Evolutionary conservation across 2,888 invertebrate genomes (phyloP).

Genomic region (Micropterix aruncella): DNA sequence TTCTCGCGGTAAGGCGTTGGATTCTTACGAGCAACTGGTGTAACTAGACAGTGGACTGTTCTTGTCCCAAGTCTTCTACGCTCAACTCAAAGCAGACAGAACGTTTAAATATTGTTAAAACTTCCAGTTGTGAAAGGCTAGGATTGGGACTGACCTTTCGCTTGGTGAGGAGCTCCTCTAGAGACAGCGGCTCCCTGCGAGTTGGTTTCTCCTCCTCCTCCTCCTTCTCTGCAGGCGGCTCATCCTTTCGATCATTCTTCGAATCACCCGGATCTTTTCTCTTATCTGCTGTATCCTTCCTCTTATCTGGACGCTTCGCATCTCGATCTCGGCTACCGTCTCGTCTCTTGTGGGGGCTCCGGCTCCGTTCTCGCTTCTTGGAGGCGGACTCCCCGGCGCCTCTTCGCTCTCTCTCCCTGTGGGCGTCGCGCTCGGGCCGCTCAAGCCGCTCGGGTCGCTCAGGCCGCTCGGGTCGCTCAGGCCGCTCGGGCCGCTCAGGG

Average conservation of each 20-base stretch:
- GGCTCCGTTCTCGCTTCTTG: slow-evolving; percentile 14
- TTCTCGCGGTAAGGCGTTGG: no score
- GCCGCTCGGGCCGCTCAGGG: slow-evolving; percentile 24
- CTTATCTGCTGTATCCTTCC: slow-evolving; percentile 23
- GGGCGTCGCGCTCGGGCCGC: slow-evolving; percentile 24
- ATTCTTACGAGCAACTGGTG: no score
- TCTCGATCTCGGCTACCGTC: slow-evolving; percentile 19
- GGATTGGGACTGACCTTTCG: no score
- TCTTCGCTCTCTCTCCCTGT: slow-evolving; percentile 16
- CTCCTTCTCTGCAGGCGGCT: slow-evolving; percentile 22
- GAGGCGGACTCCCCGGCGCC: slow-evolving; percentile 19
- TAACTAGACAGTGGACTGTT: no score
- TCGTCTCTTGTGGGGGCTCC: slow-evolving; percentile 11
- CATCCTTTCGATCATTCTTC: slow-evolving; percentile 21
- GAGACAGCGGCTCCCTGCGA: slow-evolving; percentile 72
- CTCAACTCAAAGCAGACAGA: no score
- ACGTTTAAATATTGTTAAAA: no score
- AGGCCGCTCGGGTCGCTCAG: slow-evolving; percentile 17
- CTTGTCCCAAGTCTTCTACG: no score
- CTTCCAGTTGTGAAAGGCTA: no score
- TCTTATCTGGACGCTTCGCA: slow-evolving; percentile 30
- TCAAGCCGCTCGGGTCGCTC: slow-evolving; percentile 22
- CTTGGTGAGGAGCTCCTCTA: slow-evolving; percentile 90
- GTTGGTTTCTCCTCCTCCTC: slow-evolving; percentile 25
- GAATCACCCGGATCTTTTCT: slow-evolving; percentile 16